These are phyloP conservation scores for Piscicola geometra DNA, from an alignment of 2,888 invertebrate genomes.

Conservation along the genomic window DNA sequence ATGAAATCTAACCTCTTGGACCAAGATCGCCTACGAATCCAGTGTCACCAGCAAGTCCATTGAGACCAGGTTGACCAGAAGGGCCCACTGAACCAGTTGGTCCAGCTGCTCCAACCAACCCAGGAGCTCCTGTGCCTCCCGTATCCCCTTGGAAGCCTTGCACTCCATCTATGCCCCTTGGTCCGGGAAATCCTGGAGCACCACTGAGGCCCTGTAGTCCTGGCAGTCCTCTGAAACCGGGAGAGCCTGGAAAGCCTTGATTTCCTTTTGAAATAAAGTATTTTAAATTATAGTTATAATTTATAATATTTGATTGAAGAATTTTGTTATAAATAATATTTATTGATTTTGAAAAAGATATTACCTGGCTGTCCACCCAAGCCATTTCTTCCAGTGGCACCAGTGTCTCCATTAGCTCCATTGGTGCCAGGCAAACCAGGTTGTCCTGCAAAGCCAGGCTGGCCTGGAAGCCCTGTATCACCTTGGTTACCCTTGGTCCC, in stretches of 20 bases:
- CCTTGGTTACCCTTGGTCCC: constrained; percentile 4
- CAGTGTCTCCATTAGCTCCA: constrained; percentile 34
- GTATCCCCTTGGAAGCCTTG: not conserved
- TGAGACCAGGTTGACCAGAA: not conserved
- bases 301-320: not conserved
- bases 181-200: constrained; percentile 1
- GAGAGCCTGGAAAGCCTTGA: constrained; percentile 6
- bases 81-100: not conserved
- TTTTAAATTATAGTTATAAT: not conserved
- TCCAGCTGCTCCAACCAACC: not conserved
- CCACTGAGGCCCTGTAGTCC: not conserved
- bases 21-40: not conserved
- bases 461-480: constrained; percentile 1
- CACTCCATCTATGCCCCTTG: not conserved
- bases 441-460: constrained; percentile 27
- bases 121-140: not conserved
- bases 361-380: not conserved
- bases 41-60: not conserved
- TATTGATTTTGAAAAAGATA: not conserved
- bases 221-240: constrained; percentile 3
- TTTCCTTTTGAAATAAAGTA: not conserved
- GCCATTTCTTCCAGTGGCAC: constrained; percentile 1
- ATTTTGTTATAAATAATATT: not conserved
- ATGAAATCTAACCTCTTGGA: not conserved
- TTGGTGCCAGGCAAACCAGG: constrained; percentile 23